Evolutionary conservation across 2,797 vertebrate genomes (phyloP).

Genomic region (Takifugu ocellatus): DNA sequence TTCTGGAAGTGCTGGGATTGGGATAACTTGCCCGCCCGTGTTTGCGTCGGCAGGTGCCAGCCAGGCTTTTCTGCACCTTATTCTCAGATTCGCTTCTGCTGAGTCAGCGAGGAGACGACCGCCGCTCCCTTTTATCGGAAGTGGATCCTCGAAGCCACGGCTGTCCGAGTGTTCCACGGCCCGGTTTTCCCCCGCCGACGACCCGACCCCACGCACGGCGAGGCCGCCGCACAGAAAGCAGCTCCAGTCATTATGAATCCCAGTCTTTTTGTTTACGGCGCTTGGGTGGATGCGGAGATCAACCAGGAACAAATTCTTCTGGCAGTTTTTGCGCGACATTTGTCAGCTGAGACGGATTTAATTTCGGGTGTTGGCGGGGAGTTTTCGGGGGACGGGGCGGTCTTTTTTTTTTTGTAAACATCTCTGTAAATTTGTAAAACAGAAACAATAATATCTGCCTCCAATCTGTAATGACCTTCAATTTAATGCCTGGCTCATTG

Average conservation of each 20-base stretch:
- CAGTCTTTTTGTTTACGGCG: background rate
- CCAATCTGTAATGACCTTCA: constrained; percentile 1
- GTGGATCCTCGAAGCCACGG: constrained; percentile 41
- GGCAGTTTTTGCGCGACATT: no score
- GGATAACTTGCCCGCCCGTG: no score
- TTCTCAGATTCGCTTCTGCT: no score
- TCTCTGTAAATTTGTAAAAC: background rate
- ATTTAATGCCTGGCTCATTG: constrained; percentile 8
- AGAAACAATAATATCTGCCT: background rate
- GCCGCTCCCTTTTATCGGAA: constrained; percentile 41
- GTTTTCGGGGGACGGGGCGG: background rate
- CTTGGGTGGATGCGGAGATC: no score
- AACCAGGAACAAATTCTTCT: no score
- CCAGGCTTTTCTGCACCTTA: no score
- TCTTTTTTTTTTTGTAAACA: background rate
- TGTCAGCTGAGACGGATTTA: no score
- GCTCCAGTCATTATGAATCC: constrained; percentile 31
- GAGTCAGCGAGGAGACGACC: no score
- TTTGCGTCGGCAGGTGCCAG: background rate
- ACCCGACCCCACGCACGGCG: constrained; percentile 22
- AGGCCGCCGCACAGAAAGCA: constrained; percentile 7
- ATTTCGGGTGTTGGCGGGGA: no score
- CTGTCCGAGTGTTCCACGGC: constrained; percentile 53
- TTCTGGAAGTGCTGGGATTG: constrained; percentile 26
- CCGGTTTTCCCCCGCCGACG: constrained; percentile 34